Evolutionary conservation across 2,113 vertebrate species (phyloP).

Genomic region (Nycticryphes semicollaris): DNA sequence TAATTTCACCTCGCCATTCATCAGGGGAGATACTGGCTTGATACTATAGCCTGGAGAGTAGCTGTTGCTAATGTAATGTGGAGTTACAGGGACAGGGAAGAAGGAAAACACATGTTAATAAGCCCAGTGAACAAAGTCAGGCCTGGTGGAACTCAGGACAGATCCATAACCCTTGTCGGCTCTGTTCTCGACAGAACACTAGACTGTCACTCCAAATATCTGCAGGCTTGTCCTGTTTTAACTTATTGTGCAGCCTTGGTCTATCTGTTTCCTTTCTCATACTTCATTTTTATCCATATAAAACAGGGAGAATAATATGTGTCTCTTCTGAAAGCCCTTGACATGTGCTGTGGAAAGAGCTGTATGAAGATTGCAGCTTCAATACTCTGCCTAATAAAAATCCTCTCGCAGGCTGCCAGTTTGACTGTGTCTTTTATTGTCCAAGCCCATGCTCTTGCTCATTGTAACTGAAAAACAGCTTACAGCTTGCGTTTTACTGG

Average conservation of each 20-base stretch:
- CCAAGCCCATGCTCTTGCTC: not conserved
- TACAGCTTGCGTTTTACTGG: not conserved
- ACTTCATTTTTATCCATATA: not conserved
- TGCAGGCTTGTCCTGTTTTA: not conserved
- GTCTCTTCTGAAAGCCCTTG: not conserved
- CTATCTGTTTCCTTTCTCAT: not conserved
- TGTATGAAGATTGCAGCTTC: not conserved
- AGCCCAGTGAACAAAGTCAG: not conserved
- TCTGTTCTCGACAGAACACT: not conserved
- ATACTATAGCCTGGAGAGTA: not conserved
- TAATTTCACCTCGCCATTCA: slow-evolving; percentile 13
- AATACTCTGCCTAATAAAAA: not conserved
- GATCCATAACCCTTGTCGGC: not conserved
- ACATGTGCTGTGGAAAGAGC: not conserved
- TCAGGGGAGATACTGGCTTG: not conserved
- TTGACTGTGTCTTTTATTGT: not conserved
- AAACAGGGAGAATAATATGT: not conserved
- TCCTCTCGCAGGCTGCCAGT: not conserved
- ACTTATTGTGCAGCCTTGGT: not conserved
- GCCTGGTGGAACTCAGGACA: not conserved
- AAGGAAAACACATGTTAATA: not conserved
- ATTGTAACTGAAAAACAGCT: slow-evolving; percentile 7
- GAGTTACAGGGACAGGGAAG: not conserved
- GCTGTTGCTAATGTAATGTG: not conserved
- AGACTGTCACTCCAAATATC: not conserved